Percentiles rank a stretch among this genome's conserved stretches.
These are phyloP conservation scores for Heliothis virescens DNA, from an alignment of 1,140 invertebrate species.

Conservation along the genomic window DNA sequence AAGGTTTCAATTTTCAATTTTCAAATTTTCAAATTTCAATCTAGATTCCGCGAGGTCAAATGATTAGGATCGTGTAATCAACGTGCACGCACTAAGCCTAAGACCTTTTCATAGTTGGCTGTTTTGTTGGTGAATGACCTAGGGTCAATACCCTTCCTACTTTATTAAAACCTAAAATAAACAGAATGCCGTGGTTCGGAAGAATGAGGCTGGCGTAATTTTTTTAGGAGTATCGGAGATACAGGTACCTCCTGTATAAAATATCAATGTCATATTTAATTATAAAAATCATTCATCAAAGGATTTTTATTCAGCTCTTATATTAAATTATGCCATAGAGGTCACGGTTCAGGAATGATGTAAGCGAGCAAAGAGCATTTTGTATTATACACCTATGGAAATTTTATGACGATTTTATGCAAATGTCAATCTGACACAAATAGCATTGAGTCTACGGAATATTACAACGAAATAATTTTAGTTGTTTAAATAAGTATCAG, in stretches of 20 bases:
- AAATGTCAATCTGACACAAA: conserved; percentile 11
- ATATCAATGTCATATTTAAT: too few species aligned
- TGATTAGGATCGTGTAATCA: background rate
- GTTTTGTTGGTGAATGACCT: background rate
- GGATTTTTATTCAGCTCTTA: too few species aligned
- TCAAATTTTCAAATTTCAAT: too few species aligned
- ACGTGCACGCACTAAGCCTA: background rate
- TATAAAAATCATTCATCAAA: too few species aligned
- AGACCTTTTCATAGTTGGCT: background rate
- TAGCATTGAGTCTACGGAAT: background rate
- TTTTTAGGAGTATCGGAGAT: too few species aligned
- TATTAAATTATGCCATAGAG: background rate
- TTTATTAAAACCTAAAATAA: too few species aligned
- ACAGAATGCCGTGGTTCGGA: too few species aligned
- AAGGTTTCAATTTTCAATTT: too few species aligned
- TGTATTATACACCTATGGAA: background rate
- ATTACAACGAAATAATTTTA: background rate
- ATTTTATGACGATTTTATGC: conserved; percentile 7
- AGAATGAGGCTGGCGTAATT: too few species aligned
- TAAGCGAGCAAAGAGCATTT: conserved; percentile 2
- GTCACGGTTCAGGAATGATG: conserved; percentile 11
- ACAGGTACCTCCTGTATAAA: too few species aligned
- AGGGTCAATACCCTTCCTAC: too few species aligned
- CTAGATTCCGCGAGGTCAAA: background rate
- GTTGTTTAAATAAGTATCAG: background rate